A percentile compares a stretch with the other conserved stretches of the same genome.
These are phyloP conservation scores for Macroglossus sobrinus DNA, from an alignment of 2,113 vertebrate genomes.

Conservation along the genomic window DNA sequence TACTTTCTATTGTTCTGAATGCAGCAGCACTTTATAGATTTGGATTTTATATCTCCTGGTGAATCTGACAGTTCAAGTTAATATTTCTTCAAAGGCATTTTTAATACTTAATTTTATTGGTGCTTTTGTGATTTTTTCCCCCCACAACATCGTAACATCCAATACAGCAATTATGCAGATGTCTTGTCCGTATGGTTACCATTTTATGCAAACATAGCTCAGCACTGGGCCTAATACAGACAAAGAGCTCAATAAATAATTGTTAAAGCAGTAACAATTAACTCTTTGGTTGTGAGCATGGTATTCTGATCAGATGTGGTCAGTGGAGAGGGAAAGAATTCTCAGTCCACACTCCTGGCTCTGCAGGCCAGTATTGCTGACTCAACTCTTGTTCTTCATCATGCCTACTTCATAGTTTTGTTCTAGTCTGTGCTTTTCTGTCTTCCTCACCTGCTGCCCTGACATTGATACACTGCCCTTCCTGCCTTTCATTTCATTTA, in stretches of 20 bases:
- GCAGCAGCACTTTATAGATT: neutral
- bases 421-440: neutral
- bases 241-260: neutral
- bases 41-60: neutral
- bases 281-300: neutral
- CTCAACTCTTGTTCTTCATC: neutral
- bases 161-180: neutral
- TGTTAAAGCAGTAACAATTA: neutral
- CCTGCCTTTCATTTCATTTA: neutral
- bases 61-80: neutral
- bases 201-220: constrained; percentile 16
- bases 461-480: neutral
- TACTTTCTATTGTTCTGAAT: neutral
- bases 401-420: neutral
- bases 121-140: neutral
- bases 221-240: neutral
- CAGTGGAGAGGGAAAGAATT: neutral
- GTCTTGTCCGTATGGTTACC: neutral
- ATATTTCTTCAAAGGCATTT: neutral
- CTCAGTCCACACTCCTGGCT: neutral
- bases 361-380: neutral
- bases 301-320: neutral
- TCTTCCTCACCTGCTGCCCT: neutral
- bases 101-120: neutral
- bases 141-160: neutral